These are phyloP conservation scores for Zaprionus ornatus DNA, from an alignment of 1,140 invertebrate species.

Conservation along the genomic window DNA sequence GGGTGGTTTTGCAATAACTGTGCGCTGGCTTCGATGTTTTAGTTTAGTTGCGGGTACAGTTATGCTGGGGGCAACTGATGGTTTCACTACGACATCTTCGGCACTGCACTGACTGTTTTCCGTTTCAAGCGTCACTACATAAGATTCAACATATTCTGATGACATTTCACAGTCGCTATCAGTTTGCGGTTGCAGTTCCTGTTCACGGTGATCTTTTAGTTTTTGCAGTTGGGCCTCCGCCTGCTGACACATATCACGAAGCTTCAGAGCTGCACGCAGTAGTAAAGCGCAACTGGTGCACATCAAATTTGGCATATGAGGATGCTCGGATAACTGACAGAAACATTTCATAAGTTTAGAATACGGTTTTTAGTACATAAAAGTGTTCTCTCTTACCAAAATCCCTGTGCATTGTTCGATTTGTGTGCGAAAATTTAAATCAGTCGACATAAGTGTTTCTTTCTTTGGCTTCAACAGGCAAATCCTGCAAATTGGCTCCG, in stretches of 20 bases:
- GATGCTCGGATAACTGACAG: constrained; percentile 40
- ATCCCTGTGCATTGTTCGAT: constrained; percentile 56
- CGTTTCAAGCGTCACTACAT: constrained; percentile 36
- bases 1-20: not conserved
- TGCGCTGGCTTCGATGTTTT: not conserved
- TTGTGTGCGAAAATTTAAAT: constrained; percentile 30
- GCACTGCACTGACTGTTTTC: constrained; percentile 17
- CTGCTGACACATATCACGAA: constrained; percentile 55
- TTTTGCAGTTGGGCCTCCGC: constrained; percentile 41
- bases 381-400: constrained; percentile 23
- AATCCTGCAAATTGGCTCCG: constrained; percentile 52
- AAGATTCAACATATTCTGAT: constrained; percentile 31
- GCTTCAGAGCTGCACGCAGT: constrained; percentile 54
- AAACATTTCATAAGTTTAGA: not conserved
- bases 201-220: not conserved
- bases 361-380: not conserved
- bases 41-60: not conserved
- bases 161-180: constrained; percentile 28
- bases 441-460: constrained; percentile 53
- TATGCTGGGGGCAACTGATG: not conserved
- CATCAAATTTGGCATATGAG: constrained; percentile 47
- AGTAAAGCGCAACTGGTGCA: constrained; percentile 62
- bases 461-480: constrained; percentile 56
- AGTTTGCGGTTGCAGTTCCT: not conserved
- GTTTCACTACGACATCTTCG: constrained; percentile 39